Evolutionary conservation across 2,113 vertebrate genomes (phyloP), one percentile per base, ranked within the genome.

Genomic region (Pheucticus melanocephalus): DNA sequence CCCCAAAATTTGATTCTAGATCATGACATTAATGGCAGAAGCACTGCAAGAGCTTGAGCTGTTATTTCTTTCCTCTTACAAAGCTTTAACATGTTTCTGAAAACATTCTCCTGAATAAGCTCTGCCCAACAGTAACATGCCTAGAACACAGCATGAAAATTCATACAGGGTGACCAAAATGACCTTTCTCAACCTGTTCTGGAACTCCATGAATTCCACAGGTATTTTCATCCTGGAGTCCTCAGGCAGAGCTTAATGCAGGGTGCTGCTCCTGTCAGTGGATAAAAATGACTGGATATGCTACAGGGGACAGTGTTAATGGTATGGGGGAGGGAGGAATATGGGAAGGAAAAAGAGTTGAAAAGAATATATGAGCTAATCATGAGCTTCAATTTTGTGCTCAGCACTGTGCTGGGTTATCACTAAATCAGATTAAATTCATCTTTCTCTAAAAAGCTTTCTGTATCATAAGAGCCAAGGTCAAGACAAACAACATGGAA

Each of bases 381-480:
- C 33, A 78, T 54, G 54, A 93, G 86, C 90, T 93, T 94, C 64
- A 89, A 28, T 94, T 91, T 65, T 70, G 68, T 59, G 63, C 68
- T 80, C 75, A 94, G 87, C 27, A 70, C 75, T 39, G 40, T 51
- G 70, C 39, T 47, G 42, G 27, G 60, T 66, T 94, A 95, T 86
- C 87, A 90, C 69, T 82, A 87, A 89, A 91, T 87, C 86, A 92
- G 53, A 84, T 86, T 84, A 95, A 92, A 90, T 9, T 76, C 83
- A 89, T 84, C 84, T 84, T 60, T 66, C 84, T 76, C 40, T 63
- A 71, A 77, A 94, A 91, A 82, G 24, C 63, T 73, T 87, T 71
- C 78, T 85, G 77, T 53, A 80, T 51, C 70, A 23, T 51, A 80
- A 80, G 57, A 82, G 66, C 42, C 85, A 94, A 91, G 68, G 94